Evolutionary conservation across 2,797 vertebrate species (phyloP), one percentile per base, ranked within the genome.

Genomic region (Galago senegalensis): DNA sequence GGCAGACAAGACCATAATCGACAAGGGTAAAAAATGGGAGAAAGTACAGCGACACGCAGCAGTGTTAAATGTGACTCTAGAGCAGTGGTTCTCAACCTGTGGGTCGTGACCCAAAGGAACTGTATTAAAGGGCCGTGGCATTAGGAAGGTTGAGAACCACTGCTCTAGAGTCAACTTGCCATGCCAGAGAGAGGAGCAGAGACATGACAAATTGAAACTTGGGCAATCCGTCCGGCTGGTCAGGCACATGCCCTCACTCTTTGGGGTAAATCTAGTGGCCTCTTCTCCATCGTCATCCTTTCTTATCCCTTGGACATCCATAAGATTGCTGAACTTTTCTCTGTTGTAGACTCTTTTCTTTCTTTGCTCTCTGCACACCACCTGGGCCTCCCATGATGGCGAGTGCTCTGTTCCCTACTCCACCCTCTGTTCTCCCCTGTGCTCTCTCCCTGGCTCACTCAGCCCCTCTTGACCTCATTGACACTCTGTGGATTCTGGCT

Each of bases 41-140:
- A 43, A 84, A 31, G 18, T 5, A 1, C 9, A 49, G 21, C 29
- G n/a, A 40, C 10, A 27, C 0, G 1, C 2, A 40, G 25, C 8
- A 34, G 23, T 9, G 5, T 0, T 63, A 37, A 82, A 7, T 31
- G 10, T 4, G 12, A 92, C 79, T 69, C 89, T 72, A 56, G 49
- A 73, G 63, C 14, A 14, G 49, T 3, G 14, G 49, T 53, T 53
- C 49, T 53, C 49, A 53, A 53, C 14, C 49, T 53, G 49, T 53
- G 49, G 14, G 46, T 49, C 8, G 12, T 12, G 11, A 49, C 46
- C 11, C 46, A 49, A 3, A 16, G 49, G 49, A 16, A 53, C 49
- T 53, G 14, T 16, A 53, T 16, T 53, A 53, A 53, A 53, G 49
- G 14, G 49, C 49, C 49, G 3, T 53, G 49, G 49, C 49, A 53